Evolutionary conservation across 2,888 invertebrate species (phyloP), one percentile per base, ranked within the genome.

Genomic region (Nephrotoma appendiculata): DNA sequence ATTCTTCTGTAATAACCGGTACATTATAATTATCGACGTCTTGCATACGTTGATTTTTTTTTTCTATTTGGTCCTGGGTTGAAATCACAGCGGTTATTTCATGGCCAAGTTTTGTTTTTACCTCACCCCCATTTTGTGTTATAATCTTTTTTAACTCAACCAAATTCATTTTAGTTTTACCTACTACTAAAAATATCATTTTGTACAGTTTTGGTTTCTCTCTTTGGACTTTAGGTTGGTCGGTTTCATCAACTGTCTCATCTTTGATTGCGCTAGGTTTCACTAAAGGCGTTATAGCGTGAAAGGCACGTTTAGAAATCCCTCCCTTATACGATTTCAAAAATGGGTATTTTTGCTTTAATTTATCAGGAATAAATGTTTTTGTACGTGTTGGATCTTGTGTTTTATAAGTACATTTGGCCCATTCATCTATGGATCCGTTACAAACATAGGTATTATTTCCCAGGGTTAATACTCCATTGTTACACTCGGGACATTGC

Each of bases 401-500:
- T 0, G 95, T 94, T 5, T 94, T 90, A 89, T 95, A 93, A 86
- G 94, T 93, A 91, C 99, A 99, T 91, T 96, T 97, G 0, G 96
- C 95, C 98, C 98, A 99, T 90, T 98, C 98, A 12, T 95, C 95
- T 52, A 96, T 89, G 90, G 95, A 92, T 89, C 98, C 98, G 88
- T 94, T 94, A 91, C 99, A 99, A 88, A 94, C 93, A 90, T 99
- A 99, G 5, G 97, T 96, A 87, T 94, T 92, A 45, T 95, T 95
- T 88, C 93, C 93, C 89, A 95, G 94, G 57, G 93, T 92, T 19
- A 96, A 93, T 89, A 97, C 96, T 0, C 96, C 96, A 86, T 94
- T 93, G 9, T 31, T 71, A 90, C 99, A 99, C 89, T 95, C 95
- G 0, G 94, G 91, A 89, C 99, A 99, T 0, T 94, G 94, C 87